Percentiles rank a stretch among this genome's conserved stretches.
These are phyloP conservation scores for Cataglyphis albicans DNA, from an alignment of 2,888 invertebrate species.

Conservation along the genomic window DNA sequence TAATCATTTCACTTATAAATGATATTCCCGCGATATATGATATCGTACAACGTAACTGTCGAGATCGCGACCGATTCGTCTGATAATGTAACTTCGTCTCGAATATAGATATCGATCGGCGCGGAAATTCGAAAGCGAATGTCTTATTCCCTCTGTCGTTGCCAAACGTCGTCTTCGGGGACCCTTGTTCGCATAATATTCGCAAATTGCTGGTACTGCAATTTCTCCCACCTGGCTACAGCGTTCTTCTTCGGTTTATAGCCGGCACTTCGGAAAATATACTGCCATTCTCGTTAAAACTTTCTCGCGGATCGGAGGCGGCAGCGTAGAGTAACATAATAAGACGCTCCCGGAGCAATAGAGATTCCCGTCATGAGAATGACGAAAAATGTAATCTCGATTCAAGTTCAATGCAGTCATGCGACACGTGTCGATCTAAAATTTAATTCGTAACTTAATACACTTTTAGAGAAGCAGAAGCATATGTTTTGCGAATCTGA, in stretches of 20 bases:
- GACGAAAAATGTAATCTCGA: slow-evolving; percentile 27
- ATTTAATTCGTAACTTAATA: background rate
- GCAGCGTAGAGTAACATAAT: slow-evolving; percentile 34
- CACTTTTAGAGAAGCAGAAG: background rate
- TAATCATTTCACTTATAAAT: background rate
- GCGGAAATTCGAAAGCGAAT: slow-evolving; percentile 72
- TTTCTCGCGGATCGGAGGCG: slow-evolving; percentile 54
- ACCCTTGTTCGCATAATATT: slow-evolving; percentile 72
- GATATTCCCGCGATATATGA: background rate
- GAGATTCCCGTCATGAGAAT: slow-evolving; percentile 19
- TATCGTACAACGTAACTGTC: background rate
- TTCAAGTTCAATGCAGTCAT: slow-evolving; percentile 21
- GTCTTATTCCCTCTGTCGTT: slow-evolving; percentile 55
- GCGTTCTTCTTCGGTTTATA: slow-evolving; percentile 56
- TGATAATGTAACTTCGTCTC: slow-evolving; percentile 68
- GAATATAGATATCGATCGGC: slow-evolving; percentile 52
- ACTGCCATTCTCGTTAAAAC: slow-evolving; percentile 68
- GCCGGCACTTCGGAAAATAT: slow-evolving; percentile 65
- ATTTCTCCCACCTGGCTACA: slow-evolving; percentile 73
- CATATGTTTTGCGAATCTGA: background rate
- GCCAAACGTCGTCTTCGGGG: slow-evolving; percentile 70
- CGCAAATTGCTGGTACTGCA: slow-evolving; percentile 74
- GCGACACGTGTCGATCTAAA: background rate
- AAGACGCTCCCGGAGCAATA: slow-evolving; percentile 24
- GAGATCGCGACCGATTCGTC: slow-evolving; percentile 44